Base-by-base conservation (phyloP, 1,140 invertebrate genomes). In the Episyrphus balteatus region DNA sequence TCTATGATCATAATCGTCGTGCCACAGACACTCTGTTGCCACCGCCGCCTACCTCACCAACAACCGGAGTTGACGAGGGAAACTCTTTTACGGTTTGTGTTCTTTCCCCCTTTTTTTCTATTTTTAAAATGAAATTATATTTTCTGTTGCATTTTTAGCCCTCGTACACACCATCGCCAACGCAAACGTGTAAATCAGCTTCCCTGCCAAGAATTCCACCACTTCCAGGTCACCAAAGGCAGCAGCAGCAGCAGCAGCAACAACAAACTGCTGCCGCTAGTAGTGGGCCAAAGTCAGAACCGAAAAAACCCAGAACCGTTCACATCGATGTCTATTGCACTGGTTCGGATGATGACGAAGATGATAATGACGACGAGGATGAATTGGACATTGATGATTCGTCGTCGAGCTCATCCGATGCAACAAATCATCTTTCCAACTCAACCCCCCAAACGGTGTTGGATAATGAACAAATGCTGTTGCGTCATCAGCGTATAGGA, bases 311-410 rank as follows among this genome's bases (percentile, higher is more conserved):
- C 2, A 69, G 82, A 43, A 85, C 82, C 1, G 82, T 85, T 13
- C 83, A 85, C 55, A 85, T 85, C 34, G 83, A 86, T 64, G 83
- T 85, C 5, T 85, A 85, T 53, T 85, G 83, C 56, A 84, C 81
- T 0, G 81, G 79, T 2, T 81, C 81, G 2, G 82, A 83, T 51
- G 70, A 73, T n/a, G 78, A 79, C 34, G 70, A 70, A 14, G 71
- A 71, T 49, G 59, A 67, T 6, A 64, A 72, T n/a, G 54, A 46
- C 17, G 58, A 57, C 2, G 70, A 71, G 42, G 21, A 80, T 42
- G 69, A 67, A 9, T 70, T 70, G 44, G 62, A 65, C 10, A 58
- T 64, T 12, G 54, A 46, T 19, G 58, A 57, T 3, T 70, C 72
- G 30, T 55, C 48, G 7, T 48, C 49, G 1, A 51, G 44, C 0